Percentiles rank a stretch among this genome's conserved stretches.
These are phyloP conservation scores for Limnephilus rhombicus DNA, from an alignment of 2,888 invertebrate species.

Conservation along the genomic window DNA sequence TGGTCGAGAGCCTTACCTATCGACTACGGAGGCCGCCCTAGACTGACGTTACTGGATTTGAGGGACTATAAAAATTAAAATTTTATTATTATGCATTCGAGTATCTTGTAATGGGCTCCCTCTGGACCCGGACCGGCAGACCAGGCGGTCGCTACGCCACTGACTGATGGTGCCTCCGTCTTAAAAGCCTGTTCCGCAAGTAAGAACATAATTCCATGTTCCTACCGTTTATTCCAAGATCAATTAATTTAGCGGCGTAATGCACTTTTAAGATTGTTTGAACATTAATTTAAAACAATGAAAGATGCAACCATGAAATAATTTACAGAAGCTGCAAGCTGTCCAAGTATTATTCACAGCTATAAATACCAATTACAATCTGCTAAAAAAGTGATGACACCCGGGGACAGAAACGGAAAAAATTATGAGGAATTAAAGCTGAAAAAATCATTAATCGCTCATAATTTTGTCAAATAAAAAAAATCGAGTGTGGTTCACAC, in stretches of 20 bases:
- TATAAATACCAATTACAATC: neutral
- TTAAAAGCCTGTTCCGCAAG: neutral
- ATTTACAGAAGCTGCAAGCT: constrained; percentile 25
- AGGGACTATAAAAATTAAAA: too few species aligned
- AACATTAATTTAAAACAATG: neutral
- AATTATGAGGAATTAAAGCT: too few species aligned
- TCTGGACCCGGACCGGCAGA: neutral
- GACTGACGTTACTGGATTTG: too few species aligned
- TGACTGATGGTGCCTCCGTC: neutral
- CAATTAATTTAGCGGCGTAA: neutral
- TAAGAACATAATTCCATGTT: neutral
- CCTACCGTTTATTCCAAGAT: neutral
- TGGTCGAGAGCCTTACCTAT: too few species aligned
- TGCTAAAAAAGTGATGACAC: neutral
- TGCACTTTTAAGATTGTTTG: neutral
- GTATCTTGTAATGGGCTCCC: neutral
- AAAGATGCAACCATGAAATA: neutral
- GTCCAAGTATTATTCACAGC: constrained; percentile 15
- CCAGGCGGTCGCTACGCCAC: neutral
- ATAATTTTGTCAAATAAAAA: too few species aligned
- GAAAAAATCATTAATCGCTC: too few species aligned
- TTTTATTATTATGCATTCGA: neutral
- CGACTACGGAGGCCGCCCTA: too few species aligned
- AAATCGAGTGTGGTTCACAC: too few species aligned
- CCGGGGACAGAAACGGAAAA: neutral